Conservation (phyloP, 2,797 vertebrate species). For the Esox masquinongy region DNA sequence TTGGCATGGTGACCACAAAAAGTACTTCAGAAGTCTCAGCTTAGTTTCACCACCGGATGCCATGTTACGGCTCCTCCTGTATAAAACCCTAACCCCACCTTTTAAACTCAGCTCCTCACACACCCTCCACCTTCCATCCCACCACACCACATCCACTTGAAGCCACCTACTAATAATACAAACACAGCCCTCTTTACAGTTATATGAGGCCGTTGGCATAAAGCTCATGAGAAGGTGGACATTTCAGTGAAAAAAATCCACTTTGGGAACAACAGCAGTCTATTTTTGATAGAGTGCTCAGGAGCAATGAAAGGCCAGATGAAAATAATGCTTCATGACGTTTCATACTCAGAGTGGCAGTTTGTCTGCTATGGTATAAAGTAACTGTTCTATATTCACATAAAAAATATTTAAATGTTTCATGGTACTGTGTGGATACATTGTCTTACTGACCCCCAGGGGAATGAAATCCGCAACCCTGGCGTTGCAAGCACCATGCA, state of each 20-base stretch:
- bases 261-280: not conserved
- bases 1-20: not conserved
- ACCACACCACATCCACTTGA: no score
- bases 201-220: not conserved
- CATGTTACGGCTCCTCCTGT: constrained; percentile 12
- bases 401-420: no score
- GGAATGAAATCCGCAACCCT: no score
- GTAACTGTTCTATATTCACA: constrained; percentile 11
- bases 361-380: constrained; percentile 52
- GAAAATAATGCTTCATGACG: not conserved
- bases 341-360: constrained; percentile 22
- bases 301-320: not conserved
- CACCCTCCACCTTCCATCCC: constrained; percentile 29
- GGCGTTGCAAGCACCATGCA: no score
- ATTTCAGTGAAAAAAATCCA: not conserved
- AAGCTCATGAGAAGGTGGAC: not conserved
- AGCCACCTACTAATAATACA: not conserved
- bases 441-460: no score
- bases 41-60: constrained; percentile 22
- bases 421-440: no score
- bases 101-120: not conserved
- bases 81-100: constrained; percentile 27
- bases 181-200: not conserved
- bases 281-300: not conserved
- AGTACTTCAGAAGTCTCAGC: not conserved